Base-by-base conservation (phyloP, 2,113 vertebrate genomes). In the Sminthopsis crassicaudata region DNA sequence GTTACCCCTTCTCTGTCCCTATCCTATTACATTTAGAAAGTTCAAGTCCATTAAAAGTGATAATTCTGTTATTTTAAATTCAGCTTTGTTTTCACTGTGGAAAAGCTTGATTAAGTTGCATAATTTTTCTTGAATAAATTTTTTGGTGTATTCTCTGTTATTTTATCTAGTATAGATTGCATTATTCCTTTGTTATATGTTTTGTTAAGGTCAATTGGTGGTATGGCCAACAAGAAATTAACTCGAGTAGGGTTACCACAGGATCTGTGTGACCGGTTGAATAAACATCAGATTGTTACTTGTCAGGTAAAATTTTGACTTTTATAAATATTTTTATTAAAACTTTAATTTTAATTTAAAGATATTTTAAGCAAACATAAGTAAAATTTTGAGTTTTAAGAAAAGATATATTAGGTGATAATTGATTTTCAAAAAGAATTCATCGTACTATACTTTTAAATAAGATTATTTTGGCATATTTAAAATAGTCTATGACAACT, bases 161-260 rank as follows among this genome's bases (percentile, higher is more conserved):
- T 26, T 24, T 60, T 7, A 12, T 53, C 1, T 23, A 60, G 42
- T 90, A 2, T 0, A 30, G 12, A 57, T 91, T 52, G 42, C 96
- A 54, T 24, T 3, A 26, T 96, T 95, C 94, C 11, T 67, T 0
- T 24, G 54, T 90, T 46, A 26, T 36, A 57, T 97, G 26, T 46
- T 97, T 96, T 96, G 36, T 4, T 90, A 94, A 93, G 90, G 67
- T 97, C 93, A 23, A 60, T 91, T 94, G 27, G 48, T 92, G 25
- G 27, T 51, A 99, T 99, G 99, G 97, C 98, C 94, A 96, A 96
- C 95, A 99, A 98, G 98, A 99, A 99, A 93, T 95, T 99, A 48
- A 98, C 98, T 97, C 98, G 99, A 98, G 98, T 98, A 67, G 98
- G 96, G 24, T 97, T 99, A 90, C 97, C 99, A 89, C 97, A 97